These are phyloP conservation scores for Platichthys flesus DNA, from an alignment of 2,113 vertebrate species.

Conservation along the genomic window DNA sequence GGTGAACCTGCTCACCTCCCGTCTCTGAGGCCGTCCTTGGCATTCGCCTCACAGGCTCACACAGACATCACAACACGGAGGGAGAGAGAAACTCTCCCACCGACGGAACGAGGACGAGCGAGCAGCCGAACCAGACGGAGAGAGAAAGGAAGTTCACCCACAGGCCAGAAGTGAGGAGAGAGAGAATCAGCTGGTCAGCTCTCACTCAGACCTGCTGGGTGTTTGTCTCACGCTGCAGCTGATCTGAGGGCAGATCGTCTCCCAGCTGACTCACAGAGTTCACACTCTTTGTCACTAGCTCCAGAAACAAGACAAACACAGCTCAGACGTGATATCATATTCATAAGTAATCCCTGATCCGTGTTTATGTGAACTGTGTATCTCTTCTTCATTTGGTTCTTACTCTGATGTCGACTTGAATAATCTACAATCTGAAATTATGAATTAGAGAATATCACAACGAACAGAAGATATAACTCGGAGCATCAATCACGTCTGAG, in stretches of 20 bases:
- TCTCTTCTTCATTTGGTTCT: background rate
- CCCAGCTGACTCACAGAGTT: background rate
- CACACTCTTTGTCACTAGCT: background rate
- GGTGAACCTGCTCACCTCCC: slow-evolving; percentile 39
- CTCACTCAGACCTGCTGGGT: background rate
- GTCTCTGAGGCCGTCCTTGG: slow-evolving; percentile 41
- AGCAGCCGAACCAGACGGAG: background rate
- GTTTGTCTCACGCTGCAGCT: background rate
- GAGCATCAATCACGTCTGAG: background rate
- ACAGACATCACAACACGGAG: slow-evolving; percentile 31
- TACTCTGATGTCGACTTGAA: too few relatives aligned
- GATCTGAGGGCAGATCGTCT: background rate
- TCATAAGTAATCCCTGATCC: too few relatives aligned
- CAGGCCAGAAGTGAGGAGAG: slow-evolving; percentile 14
- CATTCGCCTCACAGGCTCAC: slow-evolving; percentile 30
- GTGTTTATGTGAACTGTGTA: too few relatives aligned
- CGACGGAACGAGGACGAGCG: background rate
- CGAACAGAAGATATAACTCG: too few relatives aligned
- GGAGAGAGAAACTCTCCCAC: background rate
- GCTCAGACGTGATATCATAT: too few relatives aligned
- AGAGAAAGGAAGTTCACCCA: slow-evolving; percentile 35
- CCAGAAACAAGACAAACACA: background rate
- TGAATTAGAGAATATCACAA: too few relatives aligned
- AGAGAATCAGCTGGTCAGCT: slow-evolving; percentile 27
- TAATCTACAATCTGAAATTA: too few relatives aligned